Base-by-base conservation (phyloP, 2,888 invertebrate genomes). In the Alcis repandata region DNA sequence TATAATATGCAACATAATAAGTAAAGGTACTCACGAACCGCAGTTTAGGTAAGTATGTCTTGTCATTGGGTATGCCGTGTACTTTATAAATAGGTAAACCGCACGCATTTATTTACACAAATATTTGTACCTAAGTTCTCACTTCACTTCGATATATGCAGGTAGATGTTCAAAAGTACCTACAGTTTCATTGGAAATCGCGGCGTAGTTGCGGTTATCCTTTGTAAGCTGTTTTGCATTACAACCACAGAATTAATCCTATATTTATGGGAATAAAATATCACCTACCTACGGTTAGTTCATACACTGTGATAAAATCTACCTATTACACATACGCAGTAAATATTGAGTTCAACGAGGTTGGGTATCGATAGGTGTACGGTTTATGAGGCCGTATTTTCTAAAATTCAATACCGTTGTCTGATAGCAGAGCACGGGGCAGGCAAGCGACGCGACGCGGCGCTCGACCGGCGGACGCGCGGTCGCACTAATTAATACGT, bases 401-500 rank as follows among this genome's bases (percentile, higher is more conserved):
- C 83, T 85, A 86, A 87, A 86, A 86, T 85, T 83, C 84, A 85
- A 86, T 86, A 86, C 79, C 81, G 77, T 73, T 72, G 76, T 64
- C 70, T 70, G 74, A 77, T 76, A 53, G 67, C 51, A 36, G 53
- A 48, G 36, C 20, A n/a, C 40, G 8, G 19, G 27, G 20, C 40
- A 49, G 45, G 45, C 56, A 22, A 60, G 38, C 46, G 15, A 13
- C 40, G 53, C 46, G 48, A 45, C 9, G 49, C 33, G 17, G 54
- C 57, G 41, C 63, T 43, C 68, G 67, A 65, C 67, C 63, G 36
- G 65, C 64, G 66, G 67, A 41, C 69, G 68, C 72, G 70, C 71
- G 73, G 70, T 70, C 76, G 75, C 78, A 79, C 87, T 88, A 89
- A 90, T 90, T 88, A 89, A 89, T 87, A 87, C 85, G 84, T 84